These are phyloP conservation scores for Mobula hypostoma DNA, from an alignment of 2,113 vertebrate genomes.

Conservation along the genomic window DNA sequence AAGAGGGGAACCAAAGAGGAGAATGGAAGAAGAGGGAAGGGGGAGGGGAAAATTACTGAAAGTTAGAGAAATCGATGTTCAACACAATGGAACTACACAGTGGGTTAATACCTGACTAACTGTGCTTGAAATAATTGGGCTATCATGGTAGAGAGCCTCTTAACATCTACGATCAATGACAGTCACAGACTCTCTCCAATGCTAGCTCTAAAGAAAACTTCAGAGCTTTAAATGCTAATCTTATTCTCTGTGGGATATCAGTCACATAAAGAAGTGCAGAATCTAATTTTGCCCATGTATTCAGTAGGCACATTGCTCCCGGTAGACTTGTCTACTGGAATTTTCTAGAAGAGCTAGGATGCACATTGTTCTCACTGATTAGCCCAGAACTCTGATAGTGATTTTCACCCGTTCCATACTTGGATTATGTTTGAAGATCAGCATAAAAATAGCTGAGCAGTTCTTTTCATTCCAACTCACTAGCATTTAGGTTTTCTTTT, in stretches of 20 bases:
- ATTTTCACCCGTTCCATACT: neutral
- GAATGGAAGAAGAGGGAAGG: too few relatives aligned
- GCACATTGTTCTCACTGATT: neutral
- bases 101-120: neutral
- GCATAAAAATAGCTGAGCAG: neutral
- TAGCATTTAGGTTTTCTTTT: neutral
- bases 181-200: neutral
- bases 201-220: neutral
- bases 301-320: neutral
- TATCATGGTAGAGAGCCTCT: neutral
- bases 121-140: neutral
- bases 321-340: neutral
- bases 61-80: too few relatives aligned
- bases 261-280: neutral
- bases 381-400: neutral
- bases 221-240: slow-evolving; percentile 25
- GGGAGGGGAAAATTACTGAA: too few relatives aligned
- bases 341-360: neutral
- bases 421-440: neutral
- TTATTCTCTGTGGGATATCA: slow-evolving; percentile 18
- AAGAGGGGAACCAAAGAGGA: too few relatives aligned
- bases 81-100: too few relatives aligned
- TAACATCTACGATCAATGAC: slow-evolving; percentile 10
- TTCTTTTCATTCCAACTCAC: neutral
- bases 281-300: neutral